Percentiles rank a stretch among this genome's conserved stretches.
These are phyloP conservation scores for Leptobrachium leishanense DNA, from an alignment of 2,113 vertebrate species.

Conservation along the genomic window DNA sequence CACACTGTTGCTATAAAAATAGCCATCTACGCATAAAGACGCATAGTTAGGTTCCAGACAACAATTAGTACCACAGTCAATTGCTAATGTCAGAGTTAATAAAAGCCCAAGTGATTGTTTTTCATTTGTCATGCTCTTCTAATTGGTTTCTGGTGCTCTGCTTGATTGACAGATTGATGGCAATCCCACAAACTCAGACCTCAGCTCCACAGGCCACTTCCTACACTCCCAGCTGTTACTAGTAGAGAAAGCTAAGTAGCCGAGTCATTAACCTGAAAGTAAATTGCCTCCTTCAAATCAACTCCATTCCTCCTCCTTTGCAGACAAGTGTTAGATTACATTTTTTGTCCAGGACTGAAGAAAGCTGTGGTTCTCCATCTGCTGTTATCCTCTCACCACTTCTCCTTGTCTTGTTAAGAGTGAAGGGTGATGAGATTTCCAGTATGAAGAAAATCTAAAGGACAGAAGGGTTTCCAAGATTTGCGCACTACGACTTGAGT, in stretches of 20 bases:
- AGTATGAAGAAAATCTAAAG: no score
- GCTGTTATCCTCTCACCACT: not conserved
- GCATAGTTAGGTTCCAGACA: not conserved
- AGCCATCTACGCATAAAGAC: not conserved
- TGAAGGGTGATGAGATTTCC: no score
- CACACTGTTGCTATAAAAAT: not conserved
- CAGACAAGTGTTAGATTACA: not conserved
- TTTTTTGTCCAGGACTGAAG: not conserved
- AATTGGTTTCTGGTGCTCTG: not conserved
- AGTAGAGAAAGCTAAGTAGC: not conserved
- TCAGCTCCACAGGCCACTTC: not conserved
- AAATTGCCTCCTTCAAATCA: conserved; percentile 5
- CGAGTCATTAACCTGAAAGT: conserved; percentile 2
- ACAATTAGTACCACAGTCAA: not conserved
- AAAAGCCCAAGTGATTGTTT: not conserved
- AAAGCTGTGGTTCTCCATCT: not conserved
- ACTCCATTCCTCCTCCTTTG: not conserved
- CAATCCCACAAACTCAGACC: conserved; percentile 1
- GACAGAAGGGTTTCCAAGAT: no score
- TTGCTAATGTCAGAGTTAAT: not conserved
- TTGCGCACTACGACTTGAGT: no score
- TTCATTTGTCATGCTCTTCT: not conserved
- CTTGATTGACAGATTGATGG: conserved; percentile 15
- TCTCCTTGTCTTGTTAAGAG: no score
- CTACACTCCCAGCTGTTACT: conserved; percentile 13